phyloP scores from a whole-genome alignment of 2,888 invertebrate species.

The Acanthosepion pharaonis region DNA sequence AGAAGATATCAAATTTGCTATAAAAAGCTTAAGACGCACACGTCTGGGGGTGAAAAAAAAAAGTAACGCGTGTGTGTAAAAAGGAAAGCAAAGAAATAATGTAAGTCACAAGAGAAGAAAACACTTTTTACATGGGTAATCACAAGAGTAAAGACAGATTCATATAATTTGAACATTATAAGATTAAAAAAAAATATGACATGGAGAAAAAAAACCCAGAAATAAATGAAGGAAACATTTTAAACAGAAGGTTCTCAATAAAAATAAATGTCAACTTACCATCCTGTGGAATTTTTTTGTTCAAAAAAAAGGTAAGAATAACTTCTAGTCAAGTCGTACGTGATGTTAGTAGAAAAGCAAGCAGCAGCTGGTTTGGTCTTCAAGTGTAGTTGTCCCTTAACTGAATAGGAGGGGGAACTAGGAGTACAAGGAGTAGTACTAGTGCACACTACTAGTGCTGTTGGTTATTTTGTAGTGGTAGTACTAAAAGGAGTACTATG shows the following conservation, averaged over 20 bases:
- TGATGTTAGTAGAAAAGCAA: conserved; percentile 18
- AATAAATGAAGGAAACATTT: background rate
- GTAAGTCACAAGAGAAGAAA: background rate
- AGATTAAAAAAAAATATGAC: background rate
- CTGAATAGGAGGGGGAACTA: conserved; percentile 9
- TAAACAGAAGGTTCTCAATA: background rate
- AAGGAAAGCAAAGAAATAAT: background rate
- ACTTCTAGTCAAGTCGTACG: conserved; percentile 7
- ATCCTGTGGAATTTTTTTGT: conserved; percentile 33
- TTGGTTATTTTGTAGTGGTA: background rate
- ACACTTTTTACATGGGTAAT: background rate
- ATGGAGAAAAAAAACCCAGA: background rate
- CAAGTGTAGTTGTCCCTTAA: conserved; percentile 33
- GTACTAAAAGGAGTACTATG: conserved; percentile 33
- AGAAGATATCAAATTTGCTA: background rate
- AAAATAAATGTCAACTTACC: background rate
- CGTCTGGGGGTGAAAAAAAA: background rate
- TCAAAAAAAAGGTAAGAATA: conserved; percentile 22
- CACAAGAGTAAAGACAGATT: too few relatives aligned
- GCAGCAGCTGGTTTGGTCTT: conserved; percentile 33
- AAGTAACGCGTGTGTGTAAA: background rate
- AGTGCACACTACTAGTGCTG: conserved; percentile 20
- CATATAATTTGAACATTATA: background rate
- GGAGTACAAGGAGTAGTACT: conserved; percentile 21
- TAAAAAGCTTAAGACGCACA: background rate